These are phyloP conservation scores for Harpegnathos saltator DNA, from an alignment of 1,140 invertebrate species.

Conservation along the genomic window DNA sequence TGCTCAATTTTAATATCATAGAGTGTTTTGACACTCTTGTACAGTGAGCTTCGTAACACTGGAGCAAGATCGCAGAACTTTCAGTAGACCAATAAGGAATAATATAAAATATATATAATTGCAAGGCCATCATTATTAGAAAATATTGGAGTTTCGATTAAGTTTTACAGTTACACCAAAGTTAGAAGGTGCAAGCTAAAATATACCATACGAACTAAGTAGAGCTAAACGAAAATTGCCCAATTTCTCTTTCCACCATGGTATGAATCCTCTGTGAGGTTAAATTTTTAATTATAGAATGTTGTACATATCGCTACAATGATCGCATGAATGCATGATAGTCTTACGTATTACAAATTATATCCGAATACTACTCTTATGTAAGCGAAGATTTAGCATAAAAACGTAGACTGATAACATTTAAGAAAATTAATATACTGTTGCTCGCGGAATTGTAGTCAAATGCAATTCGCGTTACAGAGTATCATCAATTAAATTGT, in stretches of 20 bases:
- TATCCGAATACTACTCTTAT: slow-evolving; percentile 67
- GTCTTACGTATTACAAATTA: slow-evolving; percentile 75
- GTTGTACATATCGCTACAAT: slow-evolving; percentile 78
- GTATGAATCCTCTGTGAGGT: slow-evolving; percentile 77
- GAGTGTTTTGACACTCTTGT: slow-evolving; percentile 4
- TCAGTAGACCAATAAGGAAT: slow-evolving; percentile 42
- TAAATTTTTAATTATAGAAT: slow-evolving; percentile 73
- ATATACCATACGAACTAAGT: slow-evolving; percentile 26
- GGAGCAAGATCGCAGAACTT: slow-evolving; percentile 19
- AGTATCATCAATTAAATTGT: slow-evolving; percentile 21
- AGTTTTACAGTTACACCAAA: slow-evolving; percentile 49
- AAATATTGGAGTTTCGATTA: slow-evolving; percentile 41
- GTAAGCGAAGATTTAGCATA: slow-evolving; percentile 81
- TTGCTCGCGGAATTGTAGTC: slow-evolving; percentile 64
- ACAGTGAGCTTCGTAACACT: slow-evolving; percentile 13
- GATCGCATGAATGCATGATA: slow-evolving; percentile 78
- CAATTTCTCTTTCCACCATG: neutral
- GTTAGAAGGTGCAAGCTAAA: slow-evolving; percentile 29
- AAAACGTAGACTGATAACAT: slow-evolving; percentile 84
- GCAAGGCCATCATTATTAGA: slow-evolving; percentile 28
- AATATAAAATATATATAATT: slow-evolving; percentile 30
- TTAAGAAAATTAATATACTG: slow-evolving; percentile 82
- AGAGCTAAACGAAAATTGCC: too few relatives aligned
- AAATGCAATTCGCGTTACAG: slow-evolving; percentile 34
- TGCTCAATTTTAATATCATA: slow-evolving; percentile 49